These are phyloP conservation scores for Mormoops blainvillei DNA, from an alignment of 2,113 vertebrate species.

Conservation along the genomic window DNA sequence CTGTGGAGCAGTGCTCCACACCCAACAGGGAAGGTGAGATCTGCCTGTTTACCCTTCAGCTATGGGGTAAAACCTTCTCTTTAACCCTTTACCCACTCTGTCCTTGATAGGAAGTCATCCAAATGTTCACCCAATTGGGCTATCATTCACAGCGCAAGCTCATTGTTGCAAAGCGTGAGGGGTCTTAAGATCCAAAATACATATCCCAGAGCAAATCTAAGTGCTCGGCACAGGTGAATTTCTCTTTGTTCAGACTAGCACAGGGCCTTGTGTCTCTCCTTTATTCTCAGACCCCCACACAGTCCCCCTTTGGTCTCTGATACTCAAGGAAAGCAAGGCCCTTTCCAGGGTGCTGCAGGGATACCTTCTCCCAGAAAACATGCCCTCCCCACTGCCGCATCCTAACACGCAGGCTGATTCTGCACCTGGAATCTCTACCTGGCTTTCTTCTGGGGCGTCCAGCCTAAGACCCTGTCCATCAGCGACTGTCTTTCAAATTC, in stretches of 20 bases:
- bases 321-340: neutral
- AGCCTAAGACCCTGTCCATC: neutral
- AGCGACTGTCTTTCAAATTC: neutral
- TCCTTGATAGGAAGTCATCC: neutral
- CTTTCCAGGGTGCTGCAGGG: neutral
- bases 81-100: neutral
- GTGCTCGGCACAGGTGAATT: neutral
- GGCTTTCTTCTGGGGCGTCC: neutral
- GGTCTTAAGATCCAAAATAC: neutral
- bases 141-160: neutral
- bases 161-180: neutral
- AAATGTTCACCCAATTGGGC: neutral
- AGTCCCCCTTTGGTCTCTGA: neutral
- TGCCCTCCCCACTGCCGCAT: too few species aligned
- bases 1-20: neutral
- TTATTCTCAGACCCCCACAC: too few species aligned
- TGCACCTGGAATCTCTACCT: neutral
- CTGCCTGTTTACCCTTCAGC: neutral
- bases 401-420: neutral
- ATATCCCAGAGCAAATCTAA: neutral
- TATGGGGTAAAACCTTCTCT: neutral
- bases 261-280: neutral
- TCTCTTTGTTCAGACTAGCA: neutral
- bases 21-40: fast-evolving
- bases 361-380: neutral